Evolutionary conservation across 2,113 vertebrate genomes (phyloP), one percentile per base, ranked within the genome.

Genomic region (Xenopus borealis): DNA sequence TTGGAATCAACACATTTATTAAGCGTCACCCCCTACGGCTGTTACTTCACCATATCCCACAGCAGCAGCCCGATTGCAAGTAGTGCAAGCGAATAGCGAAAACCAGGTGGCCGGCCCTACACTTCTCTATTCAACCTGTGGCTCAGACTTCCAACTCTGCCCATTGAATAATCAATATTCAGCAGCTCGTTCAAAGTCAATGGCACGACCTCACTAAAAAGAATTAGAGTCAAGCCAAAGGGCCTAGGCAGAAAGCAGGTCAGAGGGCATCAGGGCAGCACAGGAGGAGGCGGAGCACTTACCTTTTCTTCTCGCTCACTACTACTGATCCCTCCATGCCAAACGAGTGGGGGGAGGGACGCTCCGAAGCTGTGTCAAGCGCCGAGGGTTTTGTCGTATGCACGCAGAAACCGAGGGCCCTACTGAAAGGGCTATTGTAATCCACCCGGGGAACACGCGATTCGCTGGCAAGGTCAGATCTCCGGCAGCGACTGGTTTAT

Each of bases 241-340:
- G 11, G 19, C 11, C 20, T 12, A 0, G 20, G 12, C 8, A 18
- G 20, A 62, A 0, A 13, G 19, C 19, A 11, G 19, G 11, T 62
- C 59, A 30, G 30, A 64, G 62, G 4, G 62, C 18, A 27, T 1
- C 23, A n/a, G 7, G 0, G 5, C 27, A 33, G 17, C 11, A 5
- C 52, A 16, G 5, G 9, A 10, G 10, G 10, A 13, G 47, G 68
- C 12, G 9, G 18, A 6, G 18, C 63, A 59, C 64, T 50, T 11
- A 75, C 72, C 72, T 62, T 44, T 75, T 75, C 64, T 75, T 75
- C 45, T 75, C 72, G 65, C 1, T 62, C 17, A 33, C 65, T 16
- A 50, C 47, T 16, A 50, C 47, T 33, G 12, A 40, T 33, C n/a
- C 72, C 72, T 75, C 72, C 72, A 75, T 75, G 65, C 45, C 72